These are phyloP conservation scores for Pagetopsis macropterus DNA, from an alignment of 2,797 vertebrate species.

Conservation along the genomic window DNA sequence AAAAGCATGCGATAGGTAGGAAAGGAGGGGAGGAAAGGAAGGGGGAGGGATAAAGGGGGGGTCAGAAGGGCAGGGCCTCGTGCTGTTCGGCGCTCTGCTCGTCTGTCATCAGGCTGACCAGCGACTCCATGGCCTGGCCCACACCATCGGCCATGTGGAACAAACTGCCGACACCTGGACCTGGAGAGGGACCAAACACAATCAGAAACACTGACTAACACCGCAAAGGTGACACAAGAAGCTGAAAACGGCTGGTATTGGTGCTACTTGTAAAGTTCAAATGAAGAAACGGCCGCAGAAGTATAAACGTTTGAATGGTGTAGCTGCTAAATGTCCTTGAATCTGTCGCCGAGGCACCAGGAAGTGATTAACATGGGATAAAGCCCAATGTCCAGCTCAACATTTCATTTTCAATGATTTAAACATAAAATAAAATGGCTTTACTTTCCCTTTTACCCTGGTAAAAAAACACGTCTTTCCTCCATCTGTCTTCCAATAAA, in stretches of 20 bases:
- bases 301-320: no score
- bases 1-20: slow-evolving; percentile 85
- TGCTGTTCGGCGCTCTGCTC: slow-evolving; percentile 90
- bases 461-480: no score
- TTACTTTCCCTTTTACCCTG: no score
- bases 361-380: no score
- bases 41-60: slow-evolving; percentile 10
- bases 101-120: slow-evolving; percentile 95
- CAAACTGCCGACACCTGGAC: slow-evolving; percentile 92
- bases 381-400: no score
- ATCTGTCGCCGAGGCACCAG: no score
- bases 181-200: slow-evolving; percentile 67
- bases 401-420: no score
- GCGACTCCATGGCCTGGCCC: slow-evolving; percentile 94
- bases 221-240: not conserved
- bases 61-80: slow-evolving; percentile 74
- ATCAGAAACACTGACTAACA: not conserved
- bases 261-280: no score
- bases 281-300: no score
- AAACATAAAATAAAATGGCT: no score
- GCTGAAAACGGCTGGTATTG: not conserved
- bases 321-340: no score
- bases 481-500: no score
- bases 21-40: not conserved
- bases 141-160: slow-evolving; percentile 96